Conservation (phyloP, 1,140 invertebrate species). For the Sycobia sp. region DNA sequence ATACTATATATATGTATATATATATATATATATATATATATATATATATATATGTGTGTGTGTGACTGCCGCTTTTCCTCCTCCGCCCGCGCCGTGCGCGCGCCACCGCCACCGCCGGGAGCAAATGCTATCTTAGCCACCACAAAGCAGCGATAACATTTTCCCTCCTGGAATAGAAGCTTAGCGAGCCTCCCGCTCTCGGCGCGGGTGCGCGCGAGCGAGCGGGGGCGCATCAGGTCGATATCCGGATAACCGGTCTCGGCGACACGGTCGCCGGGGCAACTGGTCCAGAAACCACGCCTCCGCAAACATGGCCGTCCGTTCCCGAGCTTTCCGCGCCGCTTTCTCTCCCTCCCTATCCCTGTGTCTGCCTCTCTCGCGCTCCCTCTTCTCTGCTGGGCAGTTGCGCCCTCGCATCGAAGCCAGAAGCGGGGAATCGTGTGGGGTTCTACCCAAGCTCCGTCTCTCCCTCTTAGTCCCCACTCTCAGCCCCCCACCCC, state of each 20-base stretch:
- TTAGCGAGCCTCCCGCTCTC: conserved; percentile 56
- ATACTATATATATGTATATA: too few relatives aligned
- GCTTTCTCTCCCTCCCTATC: background rate
- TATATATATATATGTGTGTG: too few relatives aligned
- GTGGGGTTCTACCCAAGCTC: too few relatives aligned
- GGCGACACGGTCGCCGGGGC: conserved; percentile 51
- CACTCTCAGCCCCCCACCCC: conserved; percentile 38
- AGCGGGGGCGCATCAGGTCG: conserved; percentile 49
- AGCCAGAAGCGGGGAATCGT: too few relatives aligned
- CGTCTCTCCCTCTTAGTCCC: too few relatives aligned
- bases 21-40: too few relatives aligned
- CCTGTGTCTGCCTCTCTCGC: conserved; percentile 4
- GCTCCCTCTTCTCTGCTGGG: too few relatives aligned
- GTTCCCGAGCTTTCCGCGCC: conserved; percentile 6
- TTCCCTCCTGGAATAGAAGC: conserved; percentile 60
- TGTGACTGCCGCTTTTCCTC: too few relatives aligned
- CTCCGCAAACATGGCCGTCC: conserved; percentile 55
- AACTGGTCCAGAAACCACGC: conserved; percentile 53
- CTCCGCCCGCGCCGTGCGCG: background rate
- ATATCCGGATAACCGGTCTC: conserved; percentile 58
- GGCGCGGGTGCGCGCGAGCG: conserved; percentile 32
- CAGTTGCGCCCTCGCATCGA: too few relatives aligned
- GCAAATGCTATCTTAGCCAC: conserved; percentile 61
- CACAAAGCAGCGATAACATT: conserved; percentile 65
- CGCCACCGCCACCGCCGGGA: conserved; percentile 27